phyloP scores from a whole-genome alignment of 2,113 vertebrate genomes.

The Oostethus manadensis region DNA sequence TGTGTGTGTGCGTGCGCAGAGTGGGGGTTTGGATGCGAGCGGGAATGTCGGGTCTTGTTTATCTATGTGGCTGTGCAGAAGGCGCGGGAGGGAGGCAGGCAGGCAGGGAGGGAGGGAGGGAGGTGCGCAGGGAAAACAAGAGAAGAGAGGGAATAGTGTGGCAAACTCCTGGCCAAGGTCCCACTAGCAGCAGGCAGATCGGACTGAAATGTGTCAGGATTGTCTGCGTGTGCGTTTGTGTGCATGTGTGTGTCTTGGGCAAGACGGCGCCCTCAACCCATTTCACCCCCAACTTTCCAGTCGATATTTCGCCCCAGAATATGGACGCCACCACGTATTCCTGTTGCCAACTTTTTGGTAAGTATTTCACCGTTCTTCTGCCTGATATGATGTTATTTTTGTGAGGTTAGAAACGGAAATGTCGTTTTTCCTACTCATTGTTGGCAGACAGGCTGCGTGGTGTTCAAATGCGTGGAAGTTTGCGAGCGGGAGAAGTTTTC shows the following conservation, averaged over 20 bases:
- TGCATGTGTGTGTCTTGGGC: constrained; percentile 8
- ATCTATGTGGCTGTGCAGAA: constrained; percentile 37
- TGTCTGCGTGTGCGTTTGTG: constrained; percentile 11
- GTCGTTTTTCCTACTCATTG: too few relatives aligned
- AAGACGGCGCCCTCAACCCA: constrained; percentile 41
- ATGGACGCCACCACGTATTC: constrained; percentile 41
- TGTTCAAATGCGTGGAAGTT: not conserved
- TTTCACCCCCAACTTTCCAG: constrained; percentile 61
- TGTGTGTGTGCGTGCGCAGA: not conserved
- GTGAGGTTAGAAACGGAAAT: not conserved
- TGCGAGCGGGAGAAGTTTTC: constrained; percentile 37
- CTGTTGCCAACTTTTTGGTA: constrained; percentile 37
- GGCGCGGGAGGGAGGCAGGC: constrained; percentile 22
- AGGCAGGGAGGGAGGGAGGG: constrained; percentile 13
- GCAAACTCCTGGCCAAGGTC: constrained; percentile 61
- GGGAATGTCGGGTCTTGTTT: constrained; percentile 51
- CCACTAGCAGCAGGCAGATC: constrained; percentile 51
- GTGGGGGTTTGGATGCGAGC: constrained; percentile 24
- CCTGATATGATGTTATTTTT: not conserved
- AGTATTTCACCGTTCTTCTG: constrained; percentile 41
- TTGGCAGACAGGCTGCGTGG: not conserved
- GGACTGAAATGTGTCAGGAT: constrained; percentile 41
- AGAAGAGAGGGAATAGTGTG: constrained; percentile 47
- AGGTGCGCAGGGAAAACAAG: constrained; percentile 6
- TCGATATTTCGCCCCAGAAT: constrained; percentile 30